Percentiles rank a stretch among this genome's conserved stretches.
Conservation (phyloP, 92 coral and sea anemone species). For the Palythoa heliodiscus region DNA sequence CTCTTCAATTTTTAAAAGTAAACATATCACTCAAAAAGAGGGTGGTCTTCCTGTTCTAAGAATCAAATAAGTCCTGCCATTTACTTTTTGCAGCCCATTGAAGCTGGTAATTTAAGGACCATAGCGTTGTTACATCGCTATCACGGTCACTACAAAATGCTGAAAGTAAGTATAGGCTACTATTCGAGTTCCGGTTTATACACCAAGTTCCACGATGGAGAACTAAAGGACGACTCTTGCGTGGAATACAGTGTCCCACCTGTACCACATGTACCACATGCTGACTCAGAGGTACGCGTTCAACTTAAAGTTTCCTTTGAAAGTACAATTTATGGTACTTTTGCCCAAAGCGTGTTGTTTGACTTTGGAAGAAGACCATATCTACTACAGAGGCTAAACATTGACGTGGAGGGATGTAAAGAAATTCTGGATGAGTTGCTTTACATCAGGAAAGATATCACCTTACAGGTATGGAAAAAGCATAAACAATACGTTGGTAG, state of each 20-base stretch:
- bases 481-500: background rate
- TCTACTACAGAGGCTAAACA: constrained; percentile 47
- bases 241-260: constrained; percentile 4
- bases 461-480: constrained; percentile 24
- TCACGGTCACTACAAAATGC: constrained; percentile 27
- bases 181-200: constrained; percentile 1
- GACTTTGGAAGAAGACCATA: constrained; percentile 61
- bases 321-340: constrained; percentile 43
- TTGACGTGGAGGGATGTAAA: constrained; percentile 49
- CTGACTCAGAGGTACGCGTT: background rate
- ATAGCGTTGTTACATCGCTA: constrained; percentile 33
- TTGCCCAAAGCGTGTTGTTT: constrained; percentile 60
- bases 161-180: background rate
- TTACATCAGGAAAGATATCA: constrained; percentile 13
- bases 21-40: too few relatives aligned
- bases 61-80: too few relatives aligned
- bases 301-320: constrained; percentile 39
- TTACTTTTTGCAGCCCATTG: background rate
- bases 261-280: background rate
- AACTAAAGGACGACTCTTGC: constrained; percentile 3
- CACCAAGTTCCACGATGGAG: background rate
- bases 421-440: constrained; percentile 18
- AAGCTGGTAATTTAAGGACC: constrained; percentile 21
- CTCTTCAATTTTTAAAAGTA: too few relatives aligned
- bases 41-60: too few relatives aligned